phyloP scores from a whole-genome alignment of 2,113 vertebrate genomes.

The Lagopus muta region DNA sequence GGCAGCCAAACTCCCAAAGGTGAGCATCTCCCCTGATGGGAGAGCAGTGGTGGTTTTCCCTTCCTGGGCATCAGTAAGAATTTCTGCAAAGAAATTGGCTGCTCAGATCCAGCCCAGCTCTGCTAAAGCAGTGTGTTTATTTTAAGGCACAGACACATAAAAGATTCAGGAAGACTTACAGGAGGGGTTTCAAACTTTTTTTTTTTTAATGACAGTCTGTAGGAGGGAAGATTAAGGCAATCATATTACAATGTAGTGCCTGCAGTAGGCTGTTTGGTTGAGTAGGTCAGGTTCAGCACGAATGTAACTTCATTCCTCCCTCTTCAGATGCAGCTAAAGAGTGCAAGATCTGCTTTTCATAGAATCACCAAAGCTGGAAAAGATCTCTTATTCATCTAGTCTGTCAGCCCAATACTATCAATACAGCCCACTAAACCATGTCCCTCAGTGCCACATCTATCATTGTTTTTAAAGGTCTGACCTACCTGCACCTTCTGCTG shows the following conservation, averaged over 20 bases:
- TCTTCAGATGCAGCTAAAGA: neutral
- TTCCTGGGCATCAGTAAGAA: neutral
- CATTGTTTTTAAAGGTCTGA: neutral
- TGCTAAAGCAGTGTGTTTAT: neutral
- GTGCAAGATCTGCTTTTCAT: neutral
- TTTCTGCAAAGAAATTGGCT: neutral
- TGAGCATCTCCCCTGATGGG: fast-evolving
- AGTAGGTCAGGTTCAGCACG: neutral
- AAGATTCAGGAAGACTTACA: neutral
- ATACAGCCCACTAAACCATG: neutral
- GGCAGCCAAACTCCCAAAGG: neutral
- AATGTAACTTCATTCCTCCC: neutral
- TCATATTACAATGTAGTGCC: neutral
- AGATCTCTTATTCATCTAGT: neutral
- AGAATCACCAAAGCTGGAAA: neutral
- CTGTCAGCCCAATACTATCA: neutral
- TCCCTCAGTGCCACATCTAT: neutral
- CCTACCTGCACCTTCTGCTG: neutral
- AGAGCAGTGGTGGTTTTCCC: neutral
- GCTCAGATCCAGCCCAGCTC: neutral
- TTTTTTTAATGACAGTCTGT: neutral
- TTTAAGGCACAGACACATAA: neutral
- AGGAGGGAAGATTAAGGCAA: neutral
- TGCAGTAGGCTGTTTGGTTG: neutral
- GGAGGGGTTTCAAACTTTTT: neutral